Conservation (phyloP, 1,140 invertebrate species). For the Ostrea edulis region DNA sequence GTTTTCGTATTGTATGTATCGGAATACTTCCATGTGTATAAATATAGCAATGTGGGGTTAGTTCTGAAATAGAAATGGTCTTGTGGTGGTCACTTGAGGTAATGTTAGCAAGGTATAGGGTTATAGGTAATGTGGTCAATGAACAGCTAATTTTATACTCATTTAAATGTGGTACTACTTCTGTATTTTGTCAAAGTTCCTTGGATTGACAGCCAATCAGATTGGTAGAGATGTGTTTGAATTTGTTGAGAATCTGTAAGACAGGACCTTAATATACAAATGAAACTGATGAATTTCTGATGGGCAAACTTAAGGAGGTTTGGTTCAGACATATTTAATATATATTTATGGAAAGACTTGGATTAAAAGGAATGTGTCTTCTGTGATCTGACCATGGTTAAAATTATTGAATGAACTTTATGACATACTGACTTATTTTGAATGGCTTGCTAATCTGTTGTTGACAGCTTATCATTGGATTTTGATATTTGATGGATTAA, state of each 20-base stretch:
- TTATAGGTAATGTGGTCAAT: background rate
- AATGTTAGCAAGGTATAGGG: background rate
- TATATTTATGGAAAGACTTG: background rate
- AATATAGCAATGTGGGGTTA: background rate
- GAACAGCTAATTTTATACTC: background rate
- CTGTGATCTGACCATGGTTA: background rate
- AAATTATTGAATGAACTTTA: background rate
- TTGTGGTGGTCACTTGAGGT: background rate
- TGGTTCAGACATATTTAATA: constrained; percentile 1
- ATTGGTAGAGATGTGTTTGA: background rate
- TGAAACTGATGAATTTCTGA: constrained; percentile 1
- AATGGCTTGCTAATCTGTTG: background rate
- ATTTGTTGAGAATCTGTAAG: background rate
- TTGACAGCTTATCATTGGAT: constrained; percentile 17
- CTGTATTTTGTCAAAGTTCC: background rate
- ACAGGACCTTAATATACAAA: background rate
- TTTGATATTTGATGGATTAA: constrained; percentile 21
- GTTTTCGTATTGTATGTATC: background rate
- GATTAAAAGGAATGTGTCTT: background rate
- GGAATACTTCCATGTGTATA: background rate
- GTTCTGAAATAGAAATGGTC: background rate
- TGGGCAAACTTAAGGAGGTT: background rate
- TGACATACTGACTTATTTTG: background rate
- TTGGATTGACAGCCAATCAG: constrained; percentile 2
- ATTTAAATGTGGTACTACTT: background rate